Conservation (phyloP, 2,113 vertebrate species). For the Phrynocephalus versicolor region DNA sequence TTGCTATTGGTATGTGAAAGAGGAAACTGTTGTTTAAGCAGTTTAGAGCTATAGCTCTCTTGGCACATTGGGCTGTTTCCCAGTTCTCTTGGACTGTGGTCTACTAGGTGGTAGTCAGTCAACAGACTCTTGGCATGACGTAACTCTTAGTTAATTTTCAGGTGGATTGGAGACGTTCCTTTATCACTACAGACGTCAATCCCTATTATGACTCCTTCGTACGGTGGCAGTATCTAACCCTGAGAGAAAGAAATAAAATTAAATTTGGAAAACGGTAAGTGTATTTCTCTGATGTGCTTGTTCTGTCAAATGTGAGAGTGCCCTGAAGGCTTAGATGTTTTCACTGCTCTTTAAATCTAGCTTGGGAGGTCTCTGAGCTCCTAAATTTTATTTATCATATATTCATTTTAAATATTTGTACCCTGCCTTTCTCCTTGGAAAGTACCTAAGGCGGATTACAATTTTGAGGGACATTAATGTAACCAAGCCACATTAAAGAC, state of each 20-base stretch:
- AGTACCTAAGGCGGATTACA: no score
- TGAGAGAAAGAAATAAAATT: constrained; percentile 93
- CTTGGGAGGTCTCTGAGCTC: rapidly evolving
- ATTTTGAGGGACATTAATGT: no score
- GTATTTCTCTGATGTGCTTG: neutral
- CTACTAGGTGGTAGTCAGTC: constrained; percentile 15
- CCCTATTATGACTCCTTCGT: constrained; percentile 98
- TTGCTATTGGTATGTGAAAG: neutral
- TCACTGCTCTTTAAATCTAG: neutral
- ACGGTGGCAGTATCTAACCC: constrained; percentile 90
- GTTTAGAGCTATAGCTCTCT: neutral
- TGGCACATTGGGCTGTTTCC: rapidly evolving
- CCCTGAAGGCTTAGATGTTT: neutral
- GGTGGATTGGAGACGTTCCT: constrained; percentile 97
- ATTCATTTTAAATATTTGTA: no score
- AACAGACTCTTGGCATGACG: neutral
- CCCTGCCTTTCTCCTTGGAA: no score
- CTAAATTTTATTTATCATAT: no score
- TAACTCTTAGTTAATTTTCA: constrained; percentile 47
- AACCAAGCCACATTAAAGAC: no score
- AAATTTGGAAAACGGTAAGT: constrained; percentile 96
- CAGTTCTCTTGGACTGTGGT: neutral
- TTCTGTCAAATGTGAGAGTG: neutral
- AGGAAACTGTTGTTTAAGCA: neutral
- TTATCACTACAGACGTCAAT: constrained; percentile 94